These are phyloP conservation scores for Oreochromis grahami DNA, from an alignment of 2,797 vertebrate species.

Conservation along the genomic window DNA sequence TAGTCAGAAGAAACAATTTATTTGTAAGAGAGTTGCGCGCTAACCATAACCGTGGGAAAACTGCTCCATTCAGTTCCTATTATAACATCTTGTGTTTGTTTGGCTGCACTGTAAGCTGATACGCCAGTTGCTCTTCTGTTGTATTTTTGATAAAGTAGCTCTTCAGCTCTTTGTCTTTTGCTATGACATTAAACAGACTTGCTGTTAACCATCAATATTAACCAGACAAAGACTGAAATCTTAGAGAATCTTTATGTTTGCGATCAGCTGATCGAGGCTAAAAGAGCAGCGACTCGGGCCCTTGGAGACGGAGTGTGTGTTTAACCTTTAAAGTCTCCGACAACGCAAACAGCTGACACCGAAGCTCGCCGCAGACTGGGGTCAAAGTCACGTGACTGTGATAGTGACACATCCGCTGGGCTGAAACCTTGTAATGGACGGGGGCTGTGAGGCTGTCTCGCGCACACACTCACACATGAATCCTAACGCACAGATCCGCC, in stretches of 20 bases:
- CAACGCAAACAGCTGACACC: conserved; percentile 32
- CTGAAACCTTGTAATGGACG: conserved; percentile 36
- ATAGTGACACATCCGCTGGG: conserved; percentile 49
- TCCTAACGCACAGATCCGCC: conserved; percentile 1
- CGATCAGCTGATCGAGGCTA: neutral
- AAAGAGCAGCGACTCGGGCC: neutral
- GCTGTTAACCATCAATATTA: neutral
- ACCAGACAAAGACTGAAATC: neutral
- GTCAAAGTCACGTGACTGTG: conserved; percentile 36
- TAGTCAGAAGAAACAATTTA: neutral
- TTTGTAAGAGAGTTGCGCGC: neutral
- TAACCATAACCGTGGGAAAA: neutral
- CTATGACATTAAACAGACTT: neutral
- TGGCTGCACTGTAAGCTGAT: neutral
- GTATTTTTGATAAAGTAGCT: neutral
- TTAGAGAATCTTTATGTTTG: neutral
- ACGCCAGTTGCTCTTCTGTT: neutral
- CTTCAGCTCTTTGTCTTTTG: neutral
- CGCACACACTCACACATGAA: neutral
- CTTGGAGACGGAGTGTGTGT: neutral
- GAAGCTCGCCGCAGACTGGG: conserved; percentile 2
- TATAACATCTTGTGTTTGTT: neutral
- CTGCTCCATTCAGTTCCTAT: neutral
- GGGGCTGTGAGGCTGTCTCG: conserved; percentile 23
- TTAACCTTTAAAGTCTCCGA: conserved; percentile 28